Base-by-base conservation (phyloP, 2,797 vertebrate species). In the Darevskia nairensis region DNA sequence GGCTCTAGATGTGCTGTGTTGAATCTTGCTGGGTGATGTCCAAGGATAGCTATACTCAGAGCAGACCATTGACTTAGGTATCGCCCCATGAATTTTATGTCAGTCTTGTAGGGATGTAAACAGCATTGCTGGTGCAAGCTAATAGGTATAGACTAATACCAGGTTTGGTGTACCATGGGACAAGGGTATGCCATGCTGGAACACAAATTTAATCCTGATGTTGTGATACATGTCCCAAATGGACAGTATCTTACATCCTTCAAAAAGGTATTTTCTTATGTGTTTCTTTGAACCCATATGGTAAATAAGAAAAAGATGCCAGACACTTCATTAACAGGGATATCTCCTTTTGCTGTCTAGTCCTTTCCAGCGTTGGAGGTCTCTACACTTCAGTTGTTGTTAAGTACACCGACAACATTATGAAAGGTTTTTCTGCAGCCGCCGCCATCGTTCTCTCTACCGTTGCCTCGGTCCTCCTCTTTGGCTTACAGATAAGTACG, bases 381-480 rank as follows among this genome's bases (percentile, higher is more conserved):
- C 96, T 99, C 84, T 99, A 99, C 95, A 99, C 99, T 0, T 99
- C 99, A 0, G 94, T 99, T 0, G 99, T 99, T 89, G 99, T 99
- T 88, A 99, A 99, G 94, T 99, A 99, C 95, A 99, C 99, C 0
- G 99, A 99, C 93, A 99, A 99, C 94, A 99, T 99, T 85, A 99
- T 99, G 98, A 99, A 99, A 94, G 98, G 99, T 29, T 99, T 99
- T 93, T 99, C 99, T 46, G 99, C 99, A 0, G 99, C 99, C 0
- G 98, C 98, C 0, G 99, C 99, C 85, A 99, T 99, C 35, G 96
- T 99, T 32, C 96, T 99, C 23, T 99, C 99, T 8, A 99, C 98
- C 0, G 93, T 99, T 86, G 98, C 99, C 1, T 99, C 99, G 0
- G 98, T 99, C 89, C 1, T 97, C 21, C 96, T 99, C 90, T 99